These are phyloP conservation scores for Aporophyla nigra DNA, from an alignment of 2,888 invertebrate genomes.

Conservation along the genomic window DNA sequence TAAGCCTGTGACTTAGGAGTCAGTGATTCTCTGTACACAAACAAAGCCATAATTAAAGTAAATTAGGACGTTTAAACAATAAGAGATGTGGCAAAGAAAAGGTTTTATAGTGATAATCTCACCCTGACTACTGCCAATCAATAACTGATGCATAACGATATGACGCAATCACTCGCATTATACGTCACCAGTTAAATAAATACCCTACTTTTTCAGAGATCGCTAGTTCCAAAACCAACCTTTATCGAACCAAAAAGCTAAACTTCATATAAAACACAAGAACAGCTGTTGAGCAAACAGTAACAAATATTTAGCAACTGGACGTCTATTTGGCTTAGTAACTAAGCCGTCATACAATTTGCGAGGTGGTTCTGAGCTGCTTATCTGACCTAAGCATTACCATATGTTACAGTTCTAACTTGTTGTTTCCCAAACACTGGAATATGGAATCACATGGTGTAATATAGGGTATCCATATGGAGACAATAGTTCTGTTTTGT, in stretches of 20 bases:
- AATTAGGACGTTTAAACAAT: no score
- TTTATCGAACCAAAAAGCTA: background rate
- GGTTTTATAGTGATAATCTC: no score
- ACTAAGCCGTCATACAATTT: conserved; percentile 61
- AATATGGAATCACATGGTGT: background rate
- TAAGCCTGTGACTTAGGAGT: no score
- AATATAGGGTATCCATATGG: background rate
- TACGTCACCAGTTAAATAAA: background rate
- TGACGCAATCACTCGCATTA: no score
- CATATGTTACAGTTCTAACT: conserved; percentile 46
- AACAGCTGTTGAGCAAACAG: conserved; percentile 33
- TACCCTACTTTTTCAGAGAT: background rate
- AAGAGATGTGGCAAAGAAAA: no score
- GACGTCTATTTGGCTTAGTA: conserved; percentile 48
- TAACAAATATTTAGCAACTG: conserved; percentile 50
- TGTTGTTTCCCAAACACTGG: conserved; percentile 33
- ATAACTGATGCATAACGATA: background rate
- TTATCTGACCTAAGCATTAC: conserved; percentile 51
- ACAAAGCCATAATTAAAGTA: no score
- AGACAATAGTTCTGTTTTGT: background rate
- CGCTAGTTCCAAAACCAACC: background rate
- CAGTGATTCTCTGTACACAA: no score
- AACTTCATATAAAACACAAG: conserved; percentile 9
- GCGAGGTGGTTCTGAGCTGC: conserved; percentile 42
- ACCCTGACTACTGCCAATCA: background rate